A percentile compares a stretch with the other conserved stretches of the same genome.
phyloP scores from a whole-genome alignment of 2,113 vertebrate species.

The Hystrix cristata region DNA sequence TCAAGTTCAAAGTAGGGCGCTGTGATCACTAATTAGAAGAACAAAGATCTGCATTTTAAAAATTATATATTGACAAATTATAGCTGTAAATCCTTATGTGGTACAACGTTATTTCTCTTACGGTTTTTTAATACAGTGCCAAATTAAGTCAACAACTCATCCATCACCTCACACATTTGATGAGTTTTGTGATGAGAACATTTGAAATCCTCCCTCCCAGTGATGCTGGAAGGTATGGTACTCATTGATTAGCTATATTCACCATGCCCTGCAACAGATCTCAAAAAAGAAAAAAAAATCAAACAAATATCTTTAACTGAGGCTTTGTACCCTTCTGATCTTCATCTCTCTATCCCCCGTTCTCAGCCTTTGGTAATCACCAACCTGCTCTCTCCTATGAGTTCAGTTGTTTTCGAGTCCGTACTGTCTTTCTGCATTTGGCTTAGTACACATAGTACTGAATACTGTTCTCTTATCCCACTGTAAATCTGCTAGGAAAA shows the following conservation, averaged over 20 bases:
- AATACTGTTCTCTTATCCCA: not conserved
- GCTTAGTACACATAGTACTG: not conserved
- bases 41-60: not conserved
- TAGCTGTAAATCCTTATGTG: not conserved
- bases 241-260: not conserved
- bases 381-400: not conserved
- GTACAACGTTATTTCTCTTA: not conserved
- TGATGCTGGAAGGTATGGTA: not conserved
- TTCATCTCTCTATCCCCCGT: not conserved
- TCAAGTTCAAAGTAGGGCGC: not conserved
- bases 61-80: not conserved
- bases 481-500: not conserved
- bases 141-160: not conserved
- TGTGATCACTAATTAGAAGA: not conserved
- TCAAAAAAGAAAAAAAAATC: not conserved
- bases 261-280: not conserved
- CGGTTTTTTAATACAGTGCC: not conserved
- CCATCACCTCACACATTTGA: not conserved
- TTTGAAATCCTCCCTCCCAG: not conserved
- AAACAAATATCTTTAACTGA: not conserved
- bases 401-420: not conserved
- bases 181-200: not conserved
- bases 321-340: not conserved
- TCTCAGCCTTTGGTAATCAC: not conserved
- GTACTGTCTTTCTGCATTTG: not conserved